Base-by-base conservation (phyloP, 2,888 invertebrate species). In the Dione vanillae region DNA sequence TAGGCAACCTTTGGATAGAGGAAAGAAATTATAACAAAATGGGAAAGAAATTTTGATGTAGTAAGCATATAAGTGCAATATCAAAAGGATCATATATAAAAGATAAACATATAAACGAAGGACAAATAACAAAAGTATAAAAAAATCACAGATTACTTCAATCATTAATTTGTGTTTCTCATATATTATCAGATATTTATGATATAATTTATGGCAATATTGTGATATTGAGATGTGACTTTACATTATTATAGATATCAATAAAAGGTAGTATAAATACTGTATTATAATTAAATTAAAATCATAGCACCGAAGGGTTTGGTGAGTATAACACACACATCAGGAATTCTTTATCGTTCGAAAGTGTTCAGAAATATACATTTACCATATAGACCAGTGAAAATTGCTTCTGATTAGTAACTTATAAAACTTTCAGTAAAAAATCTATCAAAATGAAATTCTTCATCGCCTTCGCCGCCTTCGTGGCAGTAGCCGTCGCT, bases 401-500 rank as follows among this genome's bases (percentile, higher is more conserved):
- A n/a, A n/a, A n/a, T n/a, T n/a, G n/a, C 27, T 27, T 27, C 5
- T 27, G 5, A 27, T 27, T n/a, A n/a, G n/a, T 3, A 27, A 27
- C 27, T 27, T 27, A 27, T 27, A 27, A 3, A 27, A 16, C 19
- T 73, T 74, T 40, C 14, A 70, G 72, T 9, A 62, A 65, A 73
- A 72, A 71, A 58, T 69, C 35, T 5, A 70, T 64, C 27, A 84
- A 78, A 65, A 89, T 89, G 90, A 90, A 89, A 82, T 85, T 87
- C 83, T 76, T 89, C 76, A 81, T 83, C 67, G 80, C 85, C n/a
- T 84, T 90, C 78, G 82, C 81, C 59, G 84, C 87, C 74, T 40
- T 87, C 5, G 76, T 76, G 0, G 90, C 86, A 37, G 74, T 87
- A 58, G 76, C 81, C 69, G 77, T 62, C 11, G 68, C 68, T 6